These are phyloP conservation scores for Diploscapter pachys DNA, from an alignment of 1,140 invertebrate genomes.

Conservation along the genomic window DNA sequence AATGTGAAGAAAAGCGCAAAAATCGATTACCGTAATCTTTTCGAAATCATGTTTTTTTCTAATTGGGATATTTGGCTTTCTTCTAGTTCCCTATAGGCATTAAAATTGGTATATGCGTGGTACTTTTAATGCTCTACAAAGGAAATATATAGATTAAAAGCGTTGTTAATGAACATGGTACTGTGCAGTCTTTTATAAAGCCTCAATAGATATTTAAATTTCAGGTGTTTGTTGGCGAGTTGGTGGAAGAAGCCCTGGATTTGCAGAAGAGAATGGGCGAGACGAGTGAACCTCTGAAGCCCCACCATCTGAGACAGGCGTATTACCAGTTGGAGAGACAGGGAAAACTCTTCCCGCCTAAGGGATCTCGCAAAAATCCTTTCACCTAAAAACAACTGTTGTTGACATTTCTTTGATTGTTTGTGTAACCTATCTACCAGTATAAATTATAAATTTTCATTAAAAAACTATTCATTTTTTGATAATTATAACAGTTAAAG, in stretches of 20 bases:
- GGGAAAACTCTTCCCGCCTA: constrained; percentile 21
- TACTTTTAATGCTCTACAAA: not conserved
- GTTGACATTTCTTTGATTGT: too few relatives aligned
- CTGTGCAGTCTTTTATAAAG: not conserved
- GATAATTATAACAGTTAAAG: too few relatives aligned
- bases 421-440: too few relatives aligned
- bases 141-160: not conserved
- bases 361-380: not conserved
- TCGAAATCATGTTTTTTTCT: too few relatives aligned
- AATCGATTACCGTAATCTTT: too few relatives aligned
- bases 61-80: too few relatives aligned
- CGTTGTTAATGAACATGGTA: not conserved
- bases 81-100: not conserved
- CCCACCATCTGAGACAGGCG: constrained; percentile 20
- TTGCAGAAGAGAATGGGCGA: constrained; percentile 18
- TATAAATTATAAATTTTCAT: too few relatives aligned
- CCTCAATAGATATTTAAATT: not conserved
- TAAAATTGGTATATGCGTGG: not conserved
- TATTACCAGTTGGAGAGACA: constrained; percentile 1
- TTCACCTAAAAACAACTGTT: too few relatives aligned
- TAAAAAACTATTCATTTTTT: too few relatives aligned
- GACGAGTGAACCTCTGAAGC: constrained; percentile 19
- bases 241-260: constrained; percentile 33
- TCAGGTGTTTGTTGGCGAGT: constrained; percentile 28
- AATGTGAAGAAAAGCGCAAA: too few relatives aligned